phyloP scores from a whole-genome alignment of 30 jellyfish, hydroid and myxozoan genomes.

The Aurelia sp. region DNA sequence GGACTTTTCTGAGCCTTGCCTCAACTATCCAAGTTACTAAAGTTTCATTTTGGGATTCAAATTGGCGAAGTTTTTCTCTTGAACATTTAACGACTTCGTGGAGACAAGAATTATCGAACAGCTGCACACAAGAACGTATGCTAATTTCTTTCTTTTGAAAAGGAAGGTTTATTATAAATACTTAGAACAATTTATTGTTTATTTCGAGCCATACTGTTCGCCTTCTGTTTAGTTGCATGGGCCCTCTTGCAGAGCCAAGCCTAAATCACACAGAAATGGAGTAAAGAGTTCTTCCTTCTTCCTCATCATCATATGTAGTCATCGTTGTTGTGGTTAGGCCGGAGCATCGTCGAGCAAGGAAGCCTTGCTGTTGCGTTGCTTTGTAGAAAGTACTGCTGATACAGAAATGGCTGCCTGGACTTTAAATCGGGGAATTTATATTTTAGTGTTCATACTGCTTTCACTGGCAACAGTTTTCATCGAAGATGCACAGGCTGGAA shows the following conservation, averaged over 20 bases:
- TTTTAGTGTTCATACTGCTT: conserved; percentile 18
- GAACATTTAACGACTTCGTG: conserved; percentile 73
- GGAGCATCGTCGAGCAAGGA: conserved; percentile 38
- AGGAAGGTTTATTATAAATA: conserved; percentile 83
- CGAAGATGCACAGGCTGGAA: conserved; percentile 45
- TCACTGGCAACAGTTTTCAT: conserved; percentile 14
- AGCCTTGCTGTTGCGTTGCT: conserved; percentile 6
- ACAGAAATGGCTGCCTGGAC: conserved; percentile 34
- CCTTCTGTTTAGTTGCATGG: conserved; percentile 83
- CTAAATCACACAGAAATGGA: conserved; percentile 36
- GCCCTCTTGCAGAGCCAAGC: conserved; percentile 34
- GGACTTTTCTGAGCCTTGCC: conserved; percentile 44
- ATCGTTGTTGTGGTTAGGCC: conserved; percentile 65
- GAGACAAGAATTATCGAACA: conserved; percentile 72
- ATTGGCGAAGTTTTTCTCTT: conserved; percentile 69
- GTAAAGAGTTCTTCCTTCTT: conserved; percentile 13
- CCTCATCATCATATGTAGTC: conserved; percentile 31
- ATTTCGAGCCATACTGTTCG: conserved; percentile 73
- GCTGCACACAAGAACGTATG: conserved; percentile 86
- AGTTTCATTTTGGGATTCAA: conserved; percentile 48
- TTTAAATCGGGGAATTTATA: conserved; percentile 12
- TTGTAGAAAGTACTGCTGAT: not conserved
- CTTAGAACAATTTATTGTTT: conserved; percentile 80
- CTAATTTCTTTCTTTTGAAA: conserved; percentile 80
- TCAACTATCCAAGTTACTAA: conserved; percentile 51